Percentiles rank a stretch among this genome's conserved stretches.
Evolutionary conservation across 1,140 invertebrate genomes (phyloP).

Genomic region (Plectus sambesii): DNA sequence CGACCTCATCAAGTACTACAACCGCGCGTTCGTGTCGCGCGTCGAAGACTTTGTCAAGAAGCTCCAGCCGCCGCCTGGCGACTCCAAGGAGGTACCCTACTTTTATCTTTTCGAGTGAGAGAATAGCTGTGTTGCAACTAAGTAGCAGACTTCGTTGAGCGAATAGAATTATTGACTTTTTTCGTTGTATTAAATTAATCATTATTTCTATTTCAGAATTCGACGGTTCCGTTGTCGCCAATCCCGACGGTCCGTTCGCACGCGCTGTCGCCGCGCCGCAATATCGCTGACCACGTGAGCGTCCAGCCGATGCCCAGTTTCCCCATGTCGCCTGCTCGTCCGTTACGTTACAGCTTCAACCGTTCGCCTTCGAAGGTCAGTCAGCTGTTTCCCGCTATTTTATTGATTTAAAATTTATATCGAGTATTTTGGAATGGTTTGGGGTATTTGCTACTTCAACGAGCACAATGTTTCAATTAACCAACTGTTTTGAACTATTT

Average conservation of each 20-base stretch:
- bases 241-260: constrained; percentile 26
- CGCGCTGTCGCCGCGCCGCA: constrained; percentile 30
- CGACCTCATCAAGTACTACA: constrained; percentile 39
- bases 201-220: constrained; percentile 23
- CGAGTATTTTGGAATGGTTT: too few relatives aligned
- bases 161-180: constrained; percentile 1
- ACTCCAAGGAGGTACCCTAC: constrained; percentile 31
- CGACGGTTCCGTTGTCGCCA: constrained; percentile 14
- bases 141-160: not conserved
- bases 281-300: constrained; percentile 24
- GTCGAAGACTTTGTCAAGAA: constrained; percentile 37
- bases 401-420: too few relatives aligned
- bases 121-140: constrained; percentile 1
- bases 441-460: too few relatives aligned
- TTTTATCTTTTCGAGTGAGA: too few relatives aligned
- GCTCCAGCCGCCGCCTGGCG: constrained; percentile 23
- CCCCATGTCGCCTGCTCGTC: constrained; percentile 13
- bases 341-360: constrained; percentile 24
- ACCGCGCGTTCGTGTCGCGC: constrained; percentile 30
- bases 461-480: too few relatives aligned
- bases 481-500: too few relatives aligned
- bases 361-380: constrained; percentile 29
- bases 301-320: constrained; percentile 8
- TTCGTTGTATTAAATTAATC: not conserved
- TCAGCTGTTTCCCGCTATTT: too few relatives aligned